A percentile compares a stretch with the other conserved stretches of the same genome.
phyloP scores from a whole-genome alignment of 2,113 vertebrate species.

The Chloroceryle aenea region DNA sequence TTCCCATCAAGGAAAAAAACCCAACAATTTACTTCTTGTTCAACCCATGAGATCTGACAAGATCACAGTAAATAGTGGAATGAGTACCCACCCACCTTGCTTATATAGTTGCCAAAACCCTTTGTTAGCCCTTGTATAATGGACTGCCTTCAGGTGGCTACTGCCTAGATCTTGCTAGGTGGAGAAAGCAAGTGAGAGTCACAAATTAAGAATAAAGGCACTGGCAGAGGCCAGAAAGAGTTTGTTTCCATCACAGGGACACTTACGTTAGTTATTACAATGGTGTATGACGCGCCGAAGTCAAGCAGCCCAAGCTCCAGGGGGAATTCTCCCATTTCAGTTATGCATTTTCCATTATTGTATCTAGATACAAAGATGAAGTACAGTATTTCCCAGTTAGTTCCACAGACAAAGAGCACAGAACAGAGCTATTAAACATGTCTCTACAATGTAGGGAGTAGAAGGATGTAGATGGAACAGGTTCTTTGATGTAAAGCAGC shows the following conservation, averaged over 20 bases:
- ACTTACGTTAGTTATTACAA: constrained; percentile 84
- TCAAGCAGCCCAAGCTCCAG: constrained; percentile 88
- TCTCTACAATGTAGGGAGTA: background rate
- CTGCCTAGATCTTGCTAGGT: background rate
- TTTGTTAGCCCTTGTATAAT: background rate
- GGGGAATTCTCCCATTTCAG: constrained; percentile 33
- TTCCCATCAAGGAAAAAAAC: background rate
- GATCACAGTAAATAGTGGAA: background rate
- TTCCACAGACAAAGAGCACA: background rate
- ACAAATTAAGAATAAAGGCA: background rate
- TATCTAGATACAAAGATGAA: constrained; percentile 69
- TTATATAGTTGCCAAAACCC: background rate
- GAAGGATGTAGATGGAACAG: background rate
- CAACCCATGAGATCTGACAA: background rate
- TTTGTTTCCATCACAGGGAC: background rate
- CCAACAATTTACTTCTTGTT: background rate
- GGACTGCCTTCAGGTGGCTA: background rate
- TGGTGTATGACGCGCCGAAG: constrained; percentile 87
- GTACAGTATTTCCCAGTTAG: constrained; percentile 41
- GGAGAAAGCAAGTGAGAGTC: background rate
- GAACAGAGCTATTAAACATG: background rate
- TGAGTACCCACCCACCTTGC: background rate
- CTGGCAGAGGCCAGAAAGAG: background rate
- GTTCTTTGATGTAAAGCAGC: background rate
- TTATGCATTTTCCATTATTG: constrained; percentile 67